Evolutionary conservation across 2,797 vertebrate genomes (phyloP).

Genomic region (Varecia variegata): DNA sequence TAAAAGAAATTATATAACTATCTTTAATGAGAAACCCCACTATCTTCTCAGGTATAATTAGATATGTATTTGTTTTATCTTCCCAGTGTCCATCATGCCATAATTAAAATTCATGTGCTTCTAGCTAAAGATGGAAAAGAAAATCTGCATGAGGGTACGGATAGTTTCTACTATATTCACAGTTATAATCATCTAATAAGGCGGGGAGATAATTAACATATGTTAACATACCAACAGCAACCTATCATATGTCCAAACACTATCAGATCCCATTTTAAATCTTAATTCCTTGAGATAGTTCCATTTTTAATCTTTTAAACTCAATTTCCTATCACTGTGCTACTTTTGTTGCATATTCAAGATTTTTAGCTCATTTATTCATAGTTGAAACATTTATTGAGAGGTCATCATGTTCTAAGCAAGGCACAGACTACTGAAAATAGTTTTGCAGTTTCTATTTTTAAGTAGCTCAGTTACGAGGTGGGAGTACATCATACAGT

Average conservation of each 20-base stretch:
- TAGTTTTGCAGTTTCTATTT: background rate
- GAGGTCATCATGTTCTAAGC: background rate
- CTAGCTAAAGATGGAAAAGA: background rate
- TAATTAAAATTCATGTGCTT: background rate
- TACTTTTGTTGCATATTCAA: background rate
- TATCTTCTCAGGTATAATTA: background rate
- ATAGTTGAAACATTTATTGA: background rate
- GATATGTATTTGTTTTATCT: background rate
- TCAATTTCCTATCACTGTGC: background rate
- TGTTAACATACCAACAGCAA: background rate
- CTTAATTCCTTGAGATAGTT: slow-evolving; percentile 8
- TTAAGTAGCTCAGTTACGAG: background rate
- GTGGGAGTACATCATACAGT: background rate
- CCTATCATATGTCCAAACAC: background rate
- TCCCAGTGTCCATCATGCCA: background rate
- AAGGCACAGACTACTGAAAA: background rate
- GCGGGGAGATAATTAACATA: background rate
- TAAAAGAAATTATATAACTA: background rate
- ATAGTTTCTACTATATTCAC: background rate
- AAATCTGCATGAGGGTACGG: background rate
- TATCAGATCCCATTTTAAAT: background rate
- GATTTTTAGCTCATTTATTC: background rate
- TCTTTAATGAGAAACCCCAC: background rate
- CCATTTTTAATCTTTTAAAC: slow-evolving; percentile 26
- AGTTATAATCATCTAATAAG: background rate